Conservation (phyloP, 2,888 invertebrate species). For the Oscheius sp. region DNA sequence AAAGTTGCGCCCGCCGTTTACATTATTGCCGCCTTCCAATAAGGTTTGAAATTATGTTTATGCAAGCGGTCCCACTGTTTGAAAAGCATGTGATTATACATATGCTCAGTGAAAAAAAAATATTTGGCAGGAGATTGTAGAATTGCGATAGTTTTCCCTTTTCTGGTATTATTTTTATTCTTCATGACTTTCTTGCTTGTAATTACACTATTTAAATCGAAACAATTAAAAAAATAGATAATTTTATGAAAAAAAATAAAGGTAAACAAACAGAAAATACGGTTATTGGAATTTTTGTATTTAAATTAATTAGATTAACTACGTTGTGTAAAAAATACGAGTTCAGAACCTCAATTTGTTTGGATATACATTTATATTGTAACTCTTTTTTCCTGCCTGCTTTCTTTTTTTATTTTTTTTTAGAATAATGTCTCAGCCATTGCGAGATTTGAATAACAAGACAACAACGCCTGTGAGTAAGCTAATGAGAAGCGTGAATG, state of each 20-base stretch:
- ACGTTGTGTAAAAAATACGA: background rate
- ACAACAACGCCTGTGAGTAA: constrained; percentile 29
- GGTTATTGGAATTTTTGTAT: no score
- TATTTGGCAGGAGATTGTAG: no score
- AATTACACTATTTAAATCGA: no score
- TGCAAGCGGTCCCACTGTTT: no score
- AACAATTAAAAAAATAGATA: no score
- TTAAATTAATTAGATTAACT: no score
- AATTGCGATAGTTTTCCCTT: background rate
- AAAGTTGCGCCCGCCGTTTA: constrained; percentile 1
- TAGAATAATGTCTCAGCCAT: background rate
- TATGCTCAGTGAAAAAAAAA: no score
- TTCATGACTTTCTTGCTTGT: background rate
- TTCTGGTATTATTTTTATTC: background rate
- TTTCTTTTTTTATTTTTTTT: background rate
- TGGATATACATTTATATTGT: background rate
- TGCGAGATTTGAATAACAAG: constrained; percentile 27
- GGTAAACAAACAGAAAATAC: no score
- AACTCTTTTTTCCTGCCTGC: background rate
- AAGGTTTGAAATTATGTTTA: constrained; percentile 14
- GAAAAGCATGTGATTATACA: no score
- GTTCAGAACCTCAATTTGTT: background rate
- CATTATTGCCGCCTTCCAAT: background rate
- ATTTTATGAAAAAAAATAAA: no score
- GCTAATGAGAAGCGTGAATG: constrained; percentile 24